Percentiles rank a stretch among this genome's conserved stretches.
phyloP scores from a whole-genome alignment of 2,113 vertebrate genomes.

The Scophthalmus maximus region DNA sequence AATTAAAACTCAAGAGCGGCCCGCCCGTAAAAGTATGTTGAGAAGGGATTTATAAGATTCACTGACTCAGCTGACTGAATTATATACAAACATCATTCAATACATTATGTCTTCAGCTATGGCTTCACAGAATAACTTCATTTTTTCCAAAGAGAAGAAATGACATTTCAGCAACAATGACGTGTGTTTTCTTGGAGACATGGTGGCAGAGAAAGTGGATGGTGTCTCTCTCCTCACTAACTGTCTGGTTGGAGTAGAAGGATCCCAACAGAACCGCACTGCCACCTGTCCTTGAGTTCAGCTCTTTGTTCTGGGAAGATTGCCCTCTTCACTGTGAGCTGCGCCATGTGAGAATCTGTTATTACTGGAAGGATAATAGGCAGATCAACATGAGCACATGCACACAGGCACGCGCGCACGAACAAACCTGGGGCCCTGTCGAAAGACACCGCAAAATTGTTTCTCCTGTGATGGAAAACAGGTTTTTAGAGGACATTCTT shows the following conservation, averaged over 20 bases:
- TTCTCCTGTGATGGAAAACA: conserved; percentile 45
- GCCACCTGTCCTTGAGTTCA: conserved; percentile 50
- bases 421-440: conserved; percentile 33
- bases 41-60: too few relatives aligned
- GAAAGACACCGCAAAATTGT: conserved; percentile 24
- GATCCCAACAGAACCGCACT: conserved; percentile 17
- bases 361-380: conserved; percentile 54
- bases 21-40: too few relatives aligned
- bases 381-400: conserved; percentile 39
- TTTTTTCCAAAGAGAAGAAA: background rate
- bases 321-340: conserved; percentile 27
- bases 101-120: background rate
- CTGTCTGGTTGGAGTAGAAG: conserved; percentile 10
- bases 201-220: too few relatives aligned
- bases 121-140: background rate
- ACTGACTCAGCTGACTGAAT: too few relatives aligned
- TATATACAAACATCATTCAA: background rate
- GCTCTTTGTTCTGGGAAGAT: conserved; percentile 45
- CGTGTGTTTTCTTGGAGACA: too few relatives aligned
- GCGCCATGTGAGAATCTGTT: conserved; percentile 32
- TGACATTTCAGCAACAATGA: background rate
- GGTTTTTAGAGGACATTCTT: conserved; percentile 41
- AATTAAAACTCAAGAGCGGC: too few relatives aligned
- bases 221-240: background rate
- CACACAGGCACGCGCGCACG: conserved; percentile 3